phyloP scores from a whole-genome alignment of 2,888 invertebrate species.

The Acleris cristana region DNA sequence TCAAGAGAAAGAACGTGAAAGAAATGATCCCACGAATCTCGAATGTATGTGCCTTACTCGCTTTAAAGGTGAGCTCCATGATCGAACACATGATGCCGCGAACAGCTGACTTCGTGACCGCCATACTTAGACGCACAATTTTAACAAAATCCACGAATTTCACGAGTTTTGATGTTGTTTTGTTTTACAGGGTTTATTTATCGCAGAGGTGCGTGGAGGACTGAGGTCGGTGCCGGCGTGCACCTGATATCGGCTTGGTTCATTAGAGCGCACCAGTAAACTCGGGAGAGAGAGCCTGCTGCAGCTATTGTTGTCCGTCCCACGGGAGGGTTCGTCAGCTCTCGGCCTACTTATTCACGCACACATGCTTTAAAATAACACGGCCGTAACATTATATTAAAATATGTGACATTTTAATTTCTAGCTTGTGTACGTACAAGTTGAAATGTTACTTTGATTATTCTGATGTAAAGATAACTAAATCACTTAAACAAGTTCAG shows the following conservation, averaged over 20 bases:
- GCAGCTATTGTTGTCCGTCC: conserved; percentile 80
- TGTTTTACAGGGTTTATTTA: conserved; percentile 40
- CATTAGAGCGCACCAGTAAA: conserved; percentile 79
- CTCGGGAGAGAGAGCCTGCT: conserved; percentile 69
- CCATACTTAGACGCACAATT: conserved; percentile 56
- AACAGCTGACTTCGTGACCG: conserved; percentile 73
- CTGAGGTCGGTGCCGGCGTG: conserved; percentile 57
- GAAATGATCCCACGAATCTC: conserved; percentile 33
- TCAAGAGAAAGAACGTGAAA: conserved; percentile 23
- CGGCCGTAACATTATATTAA: conserved; percentile 10
- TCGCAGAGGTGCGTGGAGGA: conserved; percentile 62
- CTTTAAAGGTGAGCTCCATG: conserved; percentile 81
- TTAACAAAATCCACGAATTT: conserved; percentile 12
- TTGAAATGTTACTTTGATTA: conserved; percentile 3
- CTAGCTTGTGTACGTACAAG: neutral
- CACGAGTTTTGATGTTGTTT: conserved; percentile 23
- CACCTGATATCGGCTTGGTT: conserved; percentile 66
- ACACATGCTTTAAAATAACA: conserved; percentile 57
- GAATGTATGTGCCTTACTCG: conserved; percentile 66
- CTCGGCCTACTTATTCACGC: conserved; percentile 65
- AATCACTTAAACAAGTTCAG: conserved; percentile 2
- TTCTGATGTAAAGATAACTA: neutral
- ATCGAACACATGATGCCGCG: conserved; percentile 80
- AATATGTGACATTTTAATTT: conserved; percentile 13
- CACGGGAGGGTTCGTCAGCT: conserved; percentile 68